These are phyloP conservation scores for Drosophila ogumai DNA, from an alignment of 1,140 invertebrate species.

Conservation along the genomic window DNA sequence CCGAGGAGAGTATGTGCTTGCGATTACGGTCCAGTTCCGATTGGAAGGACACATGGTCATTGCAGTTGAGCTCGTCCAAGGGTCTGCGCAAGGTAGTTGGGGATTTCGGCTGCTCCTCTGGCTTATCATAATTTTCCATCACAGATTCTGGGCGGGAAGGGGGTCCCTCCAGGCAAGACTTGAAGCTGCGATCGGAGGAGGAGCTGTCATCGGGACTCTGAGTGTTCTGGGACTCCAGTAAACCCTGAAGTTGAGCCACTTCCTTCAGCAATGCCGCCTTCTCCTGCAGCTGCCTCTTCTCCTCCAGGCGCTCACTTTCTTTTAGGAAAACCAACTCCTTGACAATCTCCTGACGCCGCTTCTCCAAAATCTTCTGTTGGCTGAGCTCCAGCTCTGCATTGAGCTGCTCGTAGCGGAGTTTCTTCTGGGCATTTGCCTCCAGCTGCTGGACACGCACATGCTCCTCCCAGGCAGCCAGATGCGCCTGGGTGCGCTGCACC, in stretches of 20 bases:
- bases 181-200: slow-evolving; percentile 45
- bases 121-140: not conserved
- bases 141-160: not conserved
- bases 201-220: slow-evolving; percentile 52
- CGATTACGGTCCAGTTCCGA: slow-evolving; percentile 50
- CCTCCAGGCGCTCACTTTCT: slow-evolving; percentile 57
- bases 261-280: slow-evolving; percentile 22
- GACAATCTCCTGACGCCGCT: slow-evolving; percentile 50
- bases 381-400: slow-evolving; percentile 50
- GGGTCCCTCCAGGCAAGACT: slow-evolving; percentile 50
- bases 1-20: slow-evolving; percentile 49
- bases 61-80: slow-evolving; percentile 56
- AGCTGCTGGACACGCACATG: slow-evolving; percentile 27
- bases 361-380: slow-evolving; percentile 54
- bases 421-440: slow-evolving; percentile 45
- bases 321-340: slow-evolving; percentile 43
- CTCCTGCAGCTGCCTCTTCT: slow-evolving; percentile 28
- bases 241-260: slow-evolving; percentile 5
- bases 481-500: slow-evolving; percentile 40
- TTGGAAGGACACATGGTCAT: slow-evolving; percentile 1
- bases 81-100: slow-evolving; percentile 3
- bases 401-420: slow-evolving; percentile 45
- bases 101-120: not conserved
- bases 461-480: slow-evolving; percentile 61
- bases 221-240: not conserved